A percentile compares a stretch with the other conserved stretches of the same genome.
phyloP scores from a whole-genome alignment of 2,888 invertebrate genomes.

The Dicycla oo region DNA sequence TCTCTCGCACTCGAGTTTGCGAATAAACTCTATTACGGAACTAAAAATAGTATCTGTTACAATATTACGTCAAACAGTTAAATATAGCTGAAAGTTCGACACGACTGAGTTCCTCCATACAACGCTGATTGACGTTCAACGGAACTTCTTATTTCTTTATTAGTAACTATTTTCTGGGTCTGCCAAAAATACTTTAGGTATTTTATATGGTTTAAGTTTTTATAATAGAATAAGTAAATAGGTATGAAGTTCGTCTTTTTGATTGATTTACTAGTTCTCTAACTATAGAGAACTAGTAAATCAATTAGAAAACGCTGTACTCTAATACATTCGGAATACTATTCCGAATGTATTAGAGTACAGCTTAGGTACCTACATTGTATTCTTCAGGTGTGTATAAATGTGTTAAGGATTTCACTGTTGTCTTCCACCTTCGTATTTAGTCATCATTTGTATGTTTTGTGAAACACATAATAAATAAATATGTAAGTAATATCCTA shows the following conservation, averaged over 20 bases:
- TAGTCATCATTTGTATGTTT: neutral
- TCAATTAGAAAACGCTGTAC: too few relatives aligned
- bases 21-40: slow-evolving; percentile 23
- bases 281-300: too few relatives aligned
- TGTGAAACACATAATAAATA: neutral
- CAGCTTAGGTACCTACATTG: too few relatives aligned
- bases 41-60: slow-evolving; percentile 31
- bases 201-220: too few relatives aligned
- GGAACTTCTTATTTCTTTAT: neutral
- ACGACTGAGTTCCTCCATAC: slow-evolving; percentile 11
- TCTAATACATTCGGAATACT: too few relatives aligned
- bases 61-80: slow-evolving; percentile 26
- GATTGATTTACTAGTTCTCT: neutral
- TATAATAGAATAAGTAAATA: neutral
- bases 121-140: slow-evolving; percentile 21
- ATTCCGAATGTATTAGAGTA: too few relatives aligned
- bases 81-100: slow-evolving; percentile 32
- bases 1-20: slow-evolving; percentile 20
- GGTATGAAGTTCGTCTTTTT: neutral
- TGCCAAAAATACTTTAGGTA: neutral
- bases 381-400: neutral
- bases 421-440: neutral
- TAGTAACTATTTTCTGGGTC: neutral
- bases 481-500: neutral
- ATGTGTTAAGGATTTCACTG: too few relatives aligned